Conservation (phyloP, 2,113 vertebrate genomes). For the Vicugna pacos region DNA sequence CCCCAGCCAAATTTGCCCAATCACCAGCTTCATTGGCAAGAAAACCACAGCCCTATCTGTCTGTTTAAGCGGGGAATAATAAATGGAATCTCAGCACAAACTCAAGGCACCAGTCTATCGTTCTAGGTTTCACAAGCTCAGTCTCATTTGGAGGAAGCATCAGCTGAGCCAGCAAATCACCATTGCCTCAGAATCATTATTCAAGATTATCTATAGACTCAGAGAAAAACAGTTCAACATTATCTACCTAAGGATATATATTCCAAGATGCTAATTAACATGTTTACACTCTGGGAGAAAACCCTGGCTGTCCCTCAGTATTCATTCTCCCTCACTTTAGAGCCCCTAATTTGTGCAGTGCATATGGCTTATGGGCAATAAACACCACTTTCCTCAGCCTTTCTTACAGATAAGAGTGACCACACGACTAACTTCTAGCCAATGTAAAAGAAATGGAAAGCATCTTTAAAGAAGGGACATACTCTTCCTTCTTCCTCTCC, state of each 20-base stretch:
- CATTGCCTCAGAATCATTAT: neutral
- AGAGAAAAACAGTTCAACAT: neutral
- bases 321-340: neutral
- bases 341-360: neutral
- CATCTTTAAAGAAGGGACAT: neutral
- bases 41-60: neutral
- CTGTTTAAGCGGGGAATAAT: neutral
- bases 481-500: neutral
- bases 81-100: neutral
- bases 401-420: neutral
- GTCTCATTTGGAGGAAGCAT: neutral
- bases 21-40: neutral
- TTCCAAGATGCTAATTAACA: neutral
- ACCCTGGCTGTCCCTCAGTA: neutral
- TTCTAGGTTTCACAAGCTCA: neutral
- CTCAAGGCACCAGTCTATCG: neutral
- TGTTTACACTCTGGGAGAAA: neutral
- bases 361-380: neutral
- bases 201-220: neutral
- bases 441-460: neutral
- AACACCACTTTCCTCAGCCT: neutral
- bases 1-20: neutral
- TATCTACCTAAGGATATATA: neutral
- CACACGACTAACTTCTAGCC: neutral
- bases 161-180: neutral